Evolutionary conservation across 1,140 invertebrate genomes (phyloP), one percentile per base, ranked within the genome.

Genomic region (Rhizoglyphus robini): DNA sequence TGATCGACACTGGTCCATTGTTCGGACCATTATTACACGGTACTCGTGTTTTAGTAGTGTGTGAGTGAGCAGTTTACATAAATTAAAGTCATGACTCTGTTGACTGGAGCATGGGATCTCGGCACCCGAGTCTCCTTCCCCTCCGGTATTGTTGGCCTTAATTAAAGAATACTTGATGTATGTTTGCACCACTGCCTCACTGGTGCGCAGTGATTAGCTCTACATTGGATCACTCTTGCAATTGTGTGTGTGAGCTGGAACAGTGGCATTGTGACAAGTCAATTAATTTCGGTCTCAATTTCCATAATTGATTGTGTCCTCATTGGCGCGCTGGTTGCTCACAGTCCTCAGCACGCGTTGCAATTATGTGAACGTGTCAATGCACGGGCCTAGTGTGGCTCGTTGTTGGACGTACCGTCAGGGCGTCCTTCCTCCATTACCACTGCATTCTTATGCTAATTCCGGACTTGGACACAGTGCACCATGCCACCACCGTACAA

Each of bases 221-320:
- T n/a, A n/a, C n/a, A n/a, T n/a, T n/a, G n/a, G n/a, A n/a, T n/a
- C n/a, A n/a, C n/a, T n/a, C n/a, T n/a, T n/a, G n/a, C n/a, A n/a
- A n/a, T n/a, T n/a, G n/a, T n/a, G n/a, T n/a, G n/a, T n/a, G n/a
- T n/a, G n/a, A n/a, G n/a, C n/a, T n/a, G n/a, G n/a, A n/a, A n/a
- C n/a, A n/a, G n/a, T n/a, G 36, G 36, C 8, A 11, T 8, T 32
- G 51, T 54, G 51, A 54, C 51, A 54, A 54, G 51, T 54, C 51
- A 54, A 54, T 54, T 54, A 54, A 54, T 54, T 54, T 8, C 23
- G 51, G 15, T 54, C 51, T 54, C 51, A 54, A 54, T 54, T 54
- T 54, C 51, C 51, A 54, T 54, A 54, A 54, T 54, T 54, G 51
- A 54, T 54, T 54, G 51, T 54, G 36, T 41, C 36, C 36, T 41